Evolutionary conservation across 2,113 vertebrate species (phyloP), one percentile per base, ranked within the genome.

Genomic region (Aptenodytes patagonicus): DNA sequence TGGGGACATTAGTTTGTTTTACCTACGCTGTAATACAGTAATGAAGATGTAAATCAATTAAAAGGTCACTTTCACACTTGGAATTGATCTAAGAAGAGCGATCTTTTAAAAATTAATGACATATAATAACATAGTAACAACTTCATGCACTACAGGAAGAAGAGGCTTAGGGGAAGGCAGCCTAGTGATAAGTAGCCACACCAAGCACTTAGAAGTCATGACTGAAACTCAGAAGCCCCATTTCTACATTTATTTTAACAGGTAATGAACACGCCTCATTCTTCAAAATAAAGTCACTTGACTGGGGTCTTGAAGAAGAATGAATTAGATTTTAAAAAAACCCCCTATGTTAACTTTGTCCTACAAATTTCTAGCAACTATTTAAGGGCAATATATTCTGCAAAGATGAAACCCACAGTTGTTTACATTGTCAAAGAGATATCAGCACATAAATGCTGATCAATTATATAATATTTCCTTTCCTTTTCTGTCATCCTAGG

Each of bases 261-360:
- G 17, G 7, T 18, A 61, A 78, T 25, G 58, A 94, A 78, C 11
- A 28, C 2, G 1, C 3, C 32, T 79, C 17, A 11, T 76, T 75
- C 31, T 82, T 57, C 36, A 82, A 89, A 83, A 34, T 46, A 78
- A 51, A 68, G 13, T 34, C 17, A 36, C 6, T 75, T 75, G 32
- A 24, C 16, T n/a, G 38, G 13, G 14, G 36, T 49, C 60, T 75
- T 81, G 55, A 38, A 81, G 64, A 89, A 78, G 17, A 94, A 71
- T 6, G 1, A 83, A 68, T 68, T 32, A 52, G 3, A 20, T 61
- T 86, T 10, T 4, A 29, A 9, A 80, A 83, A 47, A 72, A 4
- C 1, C 0, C 2, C 9, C 22, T n/a, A 2, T 15, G 4, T 38
- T 87, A 65, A 58, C 9, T 61, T 87, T 46, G 17, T 73, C 28